Evolutionary conservation across 2,113 vertebrate species (phyloP).

Genomic region (Mormyrus lacerda): DNA sequence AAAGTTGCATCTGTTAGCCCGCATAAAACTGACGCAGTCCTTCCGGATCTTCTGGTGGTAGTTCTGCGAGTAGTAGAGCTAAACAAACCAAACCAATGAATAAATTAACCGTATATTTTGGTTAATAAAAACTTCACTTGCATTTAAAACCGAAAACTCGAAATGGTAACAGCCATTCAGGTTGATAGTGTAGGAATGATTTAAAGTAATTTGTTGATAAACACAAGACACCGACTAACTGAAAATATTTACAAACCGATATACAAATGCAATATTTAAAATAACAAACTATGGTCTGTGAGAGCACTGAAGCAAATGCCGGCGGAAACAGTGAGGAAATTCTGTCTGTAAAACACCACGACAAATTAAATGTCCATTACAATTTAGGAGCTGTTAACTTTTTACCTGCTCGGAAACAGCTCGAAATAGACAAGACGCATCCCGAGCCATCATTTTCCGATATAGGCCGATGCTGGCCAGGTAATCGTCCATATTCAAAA

Average conservation of each 20-base stretch:
- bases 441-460: slow-evolving; percentile 86
- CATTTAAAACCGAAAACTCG: background rate
- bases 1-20: slow-evolving; percentile 69
- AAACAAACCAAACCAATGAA: background rate
- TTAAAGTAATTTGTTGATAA: background rate
- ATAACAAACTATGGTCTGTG: background rate
- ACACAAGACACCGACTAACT: background rate
- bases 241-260: background rate
- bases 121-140: background rate
- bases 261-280: background rate
- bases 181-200: background rate
- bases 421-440: slow-evolving; percentile 89
- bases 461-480: slow-evolving; percentile 81
- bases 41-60: slow-evolving; percentile 76
- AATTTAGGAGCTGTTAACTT: background rate
- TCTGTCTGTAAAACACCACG: background rate
- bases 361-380: background rate
- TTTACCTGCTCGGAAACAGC: slow-evolving; percentile 90
- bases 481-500: slow-evolving; percentile 91
- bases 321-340: background rate
- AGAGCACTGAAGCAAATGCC: background rate
- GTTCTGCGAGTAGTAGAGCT: slow-evolving; percentile 80
- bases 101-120: background rate
- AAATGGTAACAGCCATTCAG: background rate
- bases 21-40: slow-evolving; percentile 79